phyloP scores from a whole-genome alignment of 2,113 vertebrate species.

The Cnemophilus loriae region DNA sequence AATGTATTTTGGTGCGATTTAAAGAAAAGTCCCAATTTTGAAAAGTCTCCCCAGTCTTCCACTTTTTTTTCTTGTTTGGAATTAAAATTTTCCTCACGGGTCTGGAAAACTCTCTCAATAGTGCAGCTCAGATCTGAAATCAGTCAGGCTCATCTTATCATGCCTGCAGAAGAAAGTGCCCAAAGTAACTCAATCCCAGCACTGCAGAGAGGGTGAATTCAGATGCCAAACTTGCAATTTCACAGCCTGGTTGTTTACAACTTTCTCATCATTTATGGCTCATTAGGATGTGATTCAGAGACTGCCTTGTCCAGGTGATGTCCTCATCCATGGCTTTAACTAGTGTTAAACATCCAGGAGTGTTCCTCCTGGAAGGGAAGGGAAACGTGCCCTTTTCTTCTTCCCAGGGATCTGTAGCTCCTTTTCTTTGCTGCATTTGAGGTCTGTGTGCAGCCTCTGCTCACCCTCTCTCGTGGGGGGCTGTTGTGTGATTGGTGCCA shows the following conservation, averaged over 20 bases:
- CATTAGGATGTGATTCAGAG: not conserved
- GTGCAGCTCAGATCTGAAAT: not conserved
- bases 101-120: not conserved
- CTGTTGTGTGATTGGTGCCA: not conserved
- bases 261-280: not conserved
- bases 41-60: not conserved
- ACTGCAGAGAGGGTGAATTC: not conserved
- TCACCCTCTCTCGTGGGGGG: not conserved
- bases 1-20: not conserved
- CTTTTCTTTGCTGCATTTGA: not conserved
- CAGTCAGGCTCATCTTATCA: not conserved
- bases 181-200: not conserved
- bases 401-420: not conserved
- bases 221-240: not conserved
- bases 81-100: not conserved
- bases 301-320: not conserved
- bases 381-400: not conserved
- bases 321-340: not conserved
- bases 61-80: not conserved
- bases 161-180: not conserved
- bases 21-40: not conserved
- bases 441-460: not conserved
- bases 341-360: not conserved
- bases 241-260: not conserved
- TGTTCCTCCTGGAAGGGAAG: not conserved